Conservation (phyloP, 2,888 invertebrate species). For the Mycalesis mineus region DNA sequence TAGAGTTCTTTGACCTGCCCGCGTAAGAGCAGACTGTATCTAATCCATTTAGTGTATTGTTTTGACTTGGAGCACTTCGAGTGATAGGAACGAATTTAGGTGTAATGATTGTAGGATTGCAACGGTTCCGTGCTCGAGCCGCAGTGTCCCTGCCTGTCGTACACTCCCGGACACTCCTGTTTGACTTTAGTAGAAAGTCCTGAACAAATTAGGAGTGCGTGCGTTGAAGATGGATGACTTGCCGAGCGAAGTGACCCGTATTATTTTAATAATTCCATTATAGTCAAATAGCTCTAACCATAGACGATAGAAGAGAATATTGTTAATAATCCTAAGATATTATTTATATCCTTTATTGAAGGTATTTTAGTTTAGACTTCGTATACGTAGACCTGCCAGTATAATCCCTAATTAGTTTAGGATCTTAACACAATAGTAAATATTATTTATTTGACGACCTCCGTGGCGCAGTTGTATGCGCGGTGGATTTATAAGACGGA, state of each 20-base stretch:
- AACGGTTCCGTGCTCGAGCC: neutral
- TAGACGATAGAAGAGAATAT: too few relatives aligned
- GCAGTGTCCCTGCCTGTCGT: neutral
- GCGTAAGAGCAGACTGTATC: neutral
- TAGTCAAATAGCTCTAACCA: too few relatives aligned
- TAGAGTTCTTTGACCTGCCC: neutral
- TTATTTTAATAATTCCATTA: too few relatives aligned
- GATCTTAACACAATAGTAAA: too few relatives aligned
- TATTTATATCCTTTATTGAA: neutral
- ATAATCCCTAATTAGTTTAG: too few relatives aligned
- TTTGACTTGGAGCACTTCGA: neutral
- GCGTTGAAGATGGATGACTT: neutral
- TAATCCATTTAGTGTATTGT: neutral
- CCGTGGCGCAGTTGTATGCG: too few relatives aligned
- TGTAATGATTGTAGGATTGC: neutral
- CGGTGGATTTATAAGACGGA: too few relatives aligned
- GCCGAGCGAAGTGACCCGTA: neutral
- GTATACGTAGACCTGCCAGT: too few relatives aligned
- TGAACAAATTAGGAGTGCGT: conserved; percentile 11
- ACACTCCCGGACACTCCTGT: neutral
- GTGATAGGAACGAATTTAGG: conserved; percentile 3
- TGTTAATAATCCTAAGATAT: neutral
- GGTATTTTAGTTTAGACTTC: too few relatives aligned
- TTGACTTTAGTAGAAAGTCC: conserved; percentile 13
- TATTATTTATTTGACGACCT: too few relatives aligned